Conservation (phyloP, 2,113 vertebrate genomes). For the Callipepla californica region DNA sequence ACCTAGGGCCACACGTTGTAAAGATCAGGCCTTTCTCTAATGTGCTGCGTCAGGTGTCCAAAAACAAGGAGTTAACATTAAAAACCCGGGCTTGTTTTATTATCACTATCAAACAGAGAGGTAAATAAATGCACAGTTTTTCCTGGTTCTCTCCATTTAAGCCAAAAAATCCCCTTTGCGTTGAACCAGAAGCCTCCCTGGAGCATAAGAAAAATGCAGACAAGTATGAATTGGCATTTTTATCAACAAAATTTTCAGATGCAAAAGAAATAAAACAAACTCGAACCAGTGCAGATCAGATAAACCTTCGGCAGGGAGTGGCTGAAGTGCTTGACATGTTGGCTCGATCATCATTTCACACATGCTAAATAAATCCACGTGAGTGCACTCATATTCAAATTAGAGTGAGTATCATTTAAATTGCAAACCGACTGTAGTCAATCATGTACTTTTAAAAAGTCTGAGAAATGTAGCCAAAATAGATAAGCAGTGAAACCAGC, state of each 20-base stretch:
- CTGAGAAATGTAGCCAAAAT: not conserved
- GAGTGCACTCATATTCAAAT: constrained; percentile 12
- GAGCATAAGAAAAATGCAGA: not conserved
- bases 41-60: not conserved
- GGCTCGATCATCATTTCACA: not conserved
- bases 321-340: not conserved
- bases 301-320: not conserved
- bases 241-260: not conserved
- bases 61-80: not conserved
- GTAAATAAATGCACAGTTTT: not conserved
- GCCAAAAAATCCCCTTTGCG: not conserved
- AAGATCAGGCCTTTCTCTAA: not conserved
- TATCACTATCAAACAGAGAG: not conserved
- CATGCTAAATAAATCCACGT: constrained; percentile 11
- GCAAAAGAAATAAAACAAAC: not conserved
- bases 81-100: not conserved
- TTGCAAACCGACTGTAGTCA: constrained; percentile 11
- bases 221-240: not conserved
- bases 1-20: not conserved
- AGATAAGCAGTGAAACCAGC: not conserved
- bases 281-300: not conserved
- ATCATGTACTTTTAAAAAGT: not conserved
- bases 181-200: not conserved
- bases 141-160: not conserved
- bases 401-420: constrained; percentile 28